Evolutionary conservation across 2,113 vertebrate species (phyloP).

Genomic region (Phalacrocorax brasilianus): DNA sequence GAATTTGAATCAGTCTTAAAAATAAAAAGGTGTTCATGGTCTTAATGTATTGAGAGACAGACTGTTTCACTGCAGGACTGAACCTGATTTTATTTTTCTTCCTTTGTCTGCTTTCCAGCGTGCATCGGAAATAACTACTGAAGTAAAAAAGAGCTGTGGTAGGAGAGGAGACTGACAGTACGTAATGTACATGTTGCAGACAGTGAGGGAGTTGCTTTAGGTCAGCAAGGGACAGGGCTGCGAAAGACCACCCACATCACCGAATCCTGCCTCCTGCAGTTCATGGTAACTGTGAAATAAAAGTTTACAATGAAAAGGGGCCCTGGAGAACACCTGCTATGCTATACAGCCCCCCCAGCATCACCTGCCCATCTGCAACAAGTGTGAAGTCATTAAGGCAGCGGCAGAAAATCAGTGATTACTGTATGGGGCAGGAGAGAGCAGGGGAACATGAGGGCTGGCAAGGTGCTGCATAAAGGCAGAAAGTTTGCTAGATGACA

Average conservation of each 20-base stretch:
- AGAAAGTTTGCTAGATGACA: not conserved
- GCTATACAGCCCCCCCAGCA: not conserved
- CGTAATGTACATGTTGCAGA: not conserved
- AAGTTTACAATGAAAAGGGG: not conserved
- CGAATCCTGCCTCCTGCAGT: not conserved
- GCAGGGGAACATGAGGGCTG: not conserved
- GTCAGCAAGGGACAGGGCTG: not conserved
- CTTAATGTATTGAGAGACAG: not conserved
- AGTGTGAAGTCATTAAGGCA: not conserved
- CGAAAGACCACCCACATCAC: not conserved
- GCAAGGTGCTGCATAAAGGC: not conserved
- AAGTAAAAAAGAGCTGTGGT: not conserved
- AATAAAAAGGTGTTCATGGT: not conserved
- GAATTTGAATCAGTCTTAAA: not conserved
- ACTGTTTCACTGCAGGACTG: not conserved
- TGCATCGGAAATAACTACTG: not conserved
- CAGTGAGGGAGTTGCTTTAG: not conserved
- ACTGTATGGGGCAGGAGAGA: accelerated
- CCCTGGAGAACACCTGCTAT: not conserved
- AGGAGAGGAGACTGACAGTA: not conserved
- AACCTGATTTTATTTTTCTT: not conserved
- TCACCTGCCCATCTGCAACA: not conserved
- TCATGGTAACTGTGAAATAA: not conserved
- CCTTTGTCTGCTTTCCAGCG: not conserved
- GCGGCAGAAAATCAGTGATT: not conserved